Conservation (phyloP, 2,888 invertebrate genomes). For the Trissolcus brochymenae region DNA sequence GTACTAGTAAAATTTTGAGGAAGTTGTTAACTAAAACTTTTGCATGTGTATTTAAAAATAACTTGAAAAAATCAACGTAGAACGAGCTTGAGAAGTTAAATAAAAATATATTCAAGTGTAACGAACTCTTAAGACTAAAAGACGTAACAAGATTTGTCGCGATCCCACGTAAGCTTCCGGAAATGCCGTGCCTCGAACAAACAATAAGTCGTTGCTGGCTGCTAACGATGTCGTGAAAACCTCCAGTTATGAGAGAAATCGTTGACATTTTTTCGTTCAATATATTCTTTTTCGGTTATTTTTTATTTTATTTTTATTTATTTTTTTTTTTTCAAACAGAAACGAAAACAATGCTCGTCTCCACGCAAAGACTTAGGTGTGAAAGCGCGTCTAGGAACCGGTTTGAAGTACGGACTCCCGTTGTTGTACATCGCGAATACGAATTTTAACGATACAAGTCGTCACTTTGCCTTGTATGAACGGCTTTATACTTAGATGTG, state of each 20-base stretch:
- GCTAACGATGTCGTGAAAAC: slow-evolving; percentile 48
- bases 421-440: slow-evolving; percentile 33
- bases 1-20: no score
- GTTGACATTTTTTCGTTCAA: slow-evolving; percentile 10
- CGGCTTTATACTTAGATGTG: slow-evolving; percentile 16
- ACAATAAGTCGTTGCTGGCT: slow-evolving; percentile 42
- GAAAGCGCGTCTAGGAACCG: slow-evolving; percentile 50
- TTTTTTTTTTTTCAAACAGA: slow-evolving; percentile 8
- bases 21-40: no score
- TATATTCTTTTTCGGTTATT: background rate
- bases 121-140: slow-evolving; percentile 50
- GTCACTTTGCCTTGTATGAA: slow-evolving; percentile 29
- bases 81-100: background rate
- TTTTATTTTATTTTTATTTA: no score
- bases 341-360: slow-evolving; percentile 32
- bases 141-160: slow-evolving; percentile 53
- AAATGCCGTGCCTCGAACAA: slow-evolving; percentile 30
- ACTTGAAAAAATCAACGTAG: slow-evolving; percentile 1
- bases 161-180: slow-evolving; percentile 51
- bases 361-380: slow-evolving; percentile 21
- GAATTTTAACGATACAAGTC: slow-evolving; percentile 42
- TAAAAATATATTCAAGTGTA: slow-evolving; percentile 26
- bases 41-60: no score
- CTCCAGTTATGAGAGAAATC: slow-evolving; percentile 43
- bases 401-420: slow-evolving; percentile 25